Evolutionary conservation across 23 tunicate species (phyloP).

Genomic region (Trididemnum miniatum): DNA sequence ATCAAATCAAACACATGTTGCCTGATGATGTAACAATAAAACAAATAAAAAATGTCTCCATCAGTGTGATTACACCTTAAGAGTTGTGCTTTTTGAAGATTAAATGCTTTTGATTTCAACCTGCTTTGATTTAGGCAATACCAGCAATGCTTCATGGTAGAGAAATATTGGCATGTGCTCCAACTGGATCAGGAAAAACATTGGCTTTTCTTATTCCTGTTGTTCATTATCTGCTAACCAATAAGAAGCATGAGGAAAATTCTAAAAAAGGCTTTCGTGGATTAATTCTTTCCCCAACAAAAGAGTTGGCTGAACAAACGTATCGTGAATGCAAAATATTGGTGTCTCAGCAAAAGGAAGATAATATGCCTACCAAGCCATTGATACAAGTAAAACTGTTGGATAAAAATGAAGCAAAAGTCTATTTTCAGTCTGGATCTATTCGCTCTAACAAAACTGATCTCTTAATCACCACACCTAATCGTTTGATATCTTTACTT

Average conservation of each 20-base stretch:
- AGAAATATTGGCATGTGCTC: conserved; percentile 94
- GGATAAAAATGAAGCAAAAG: conserved; percentile 51
- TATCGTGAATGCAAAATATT: conserved; percentile 59
- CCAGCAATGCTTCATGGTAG: conserved; percentile 82
- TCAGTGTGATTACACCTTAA: no score
- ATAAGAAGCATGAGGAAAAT: neutral
- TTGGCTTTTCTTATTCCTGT: conserved; percentile 82
- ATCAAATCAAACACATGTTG: no score
- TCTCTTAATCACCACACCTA: conserved; percentile 74
- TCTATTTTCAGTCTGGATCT: conserved; percentile 36
- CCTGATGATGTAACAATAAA: no score
- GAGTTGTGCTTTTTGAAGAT: no score
- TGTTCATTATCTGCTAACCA: conserved; percentile 44
- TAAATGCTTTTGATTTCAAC: no score
- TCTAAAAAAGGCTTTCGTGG: conserved; percentile 25
- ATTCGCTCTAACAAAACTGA: conserved; percentile 48
- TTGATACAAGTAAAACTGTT: conserved; percentile 46
- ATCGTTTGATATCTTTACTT: conserved; percentile 64
- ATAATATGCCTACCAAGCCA: neutral
- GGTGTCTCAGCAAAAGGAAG: neutral
- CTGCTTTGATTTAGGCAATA: conserved; percentile 43
- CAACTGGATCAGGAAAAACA: conserved; percentile 98
- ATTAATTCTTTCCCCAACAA: conserved; percentile 77
- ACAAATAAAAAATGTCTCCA: no score
- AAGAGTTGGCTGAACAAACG: conserved; percentile 85